A percentile compares a stretch with the other conserved stretches of the same genome.
These are phyloP conservation scores for Plutella xylostella DNA, from an alignment of 2,888 invertebrate genomes.

Conservation along the genomic window DNA sequence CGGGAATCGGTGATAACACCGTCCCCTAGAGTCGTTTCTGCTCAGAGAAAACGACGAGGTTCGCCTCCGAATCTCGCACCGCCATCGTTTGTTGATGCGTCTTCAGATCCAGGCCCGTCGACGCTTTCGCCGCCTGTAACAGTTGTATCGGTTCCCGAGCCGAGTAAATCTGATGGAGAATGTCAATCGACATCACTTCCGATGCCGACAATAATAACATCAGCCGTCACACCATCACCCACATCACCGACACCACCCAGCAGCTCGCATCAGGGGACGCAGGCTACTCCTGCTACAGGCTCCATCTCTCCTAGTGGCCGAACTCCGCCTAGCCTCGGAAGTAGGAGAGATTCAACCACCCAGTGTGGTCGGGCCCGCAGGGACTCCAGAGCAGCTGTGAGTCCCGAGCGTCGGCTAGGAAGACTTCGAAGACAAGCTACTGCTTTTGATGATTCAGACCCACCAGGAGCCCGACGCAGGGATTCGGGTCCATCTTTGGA, in stretches of 20 bases:
- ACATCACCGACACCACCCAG: conserved; percentile 78
- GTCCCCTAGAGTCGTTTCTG: conserved; percentile 69
- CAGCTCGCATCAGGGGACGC: conserved; percentile 23
- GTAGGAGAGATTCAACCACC: conserved; percentile 85
- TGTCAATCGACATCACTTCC: conserved; percentile 65
- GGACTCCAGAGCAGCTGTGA: conserved; percentile 75
- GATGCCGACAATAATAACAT: conserved; percentile 8
- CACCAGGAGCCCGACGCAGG: conserved; percentile 75
- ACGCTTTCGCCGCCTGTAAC: conserved; percentile 56
- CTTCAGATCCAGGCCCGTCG: conserved; percentile 77
- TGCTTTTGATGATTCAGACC: conserved; percentile 87
- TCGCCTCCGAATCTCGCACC: conserved; percentile 55
- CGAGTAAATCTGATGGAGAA: conserved; percentile 71
- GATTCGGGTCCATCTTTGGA: conserved; percentile 88
- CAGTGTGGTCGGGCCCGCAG: conserved; percentile 80
- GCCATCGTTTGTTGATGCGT: conserved; percentile 65
- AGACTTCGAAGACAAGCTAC: conserved; percentile 88
- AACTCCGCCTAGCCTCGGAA: conserved; percentile 61
- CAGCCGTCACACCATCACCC: conserved; percentile 83
- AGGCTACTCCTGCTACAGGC: conserved; percentile 41
- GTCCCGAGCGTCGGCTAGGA: conserved; percentile 76
- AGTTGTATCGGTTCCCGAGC: conserved; percentile 55
- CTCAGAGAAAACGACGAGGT: conserved; percentile 67
- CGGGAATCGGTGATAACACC: conserved; percentile 76
- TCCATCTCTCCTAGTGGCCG: too few species aligned